A percentile compares a stretch with the other conserved stretches of the same genome.
phyloP scores from a whole-genome alignment of 2,888 invertebrate genomes.

The Lumbricus terrestris region DNA sequence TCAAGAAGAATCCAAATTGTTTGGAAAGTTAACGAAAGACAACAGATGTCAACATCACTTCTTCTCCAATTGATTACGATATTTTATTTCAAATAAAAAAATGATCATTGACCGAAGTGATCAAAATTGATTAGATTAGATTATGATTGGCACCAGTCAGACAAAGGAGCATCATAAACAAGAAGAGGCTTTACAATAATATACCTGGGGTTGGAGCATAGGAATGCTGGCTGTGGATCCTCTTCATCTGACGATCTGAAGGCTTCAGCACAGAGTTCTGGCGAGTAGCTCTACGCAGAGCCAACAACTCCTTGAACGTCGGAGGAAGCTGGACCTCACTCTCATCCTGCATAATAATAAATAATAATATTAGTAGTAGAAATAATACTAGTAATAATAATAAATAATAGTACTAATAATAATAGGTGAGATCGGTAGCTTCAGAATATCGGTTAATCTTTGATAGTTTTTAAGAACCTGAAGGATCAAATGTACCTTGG shows the following conservation, averaged over 20 bases:
- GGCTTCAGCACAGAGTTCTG: conserved; percentile 30
- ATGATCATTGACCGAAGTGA: not conserved
- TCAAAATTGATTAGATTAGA: not conserved
- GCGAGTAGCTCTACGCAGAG: conserved; percentile 42
- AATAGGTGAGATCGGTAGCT: too few species aligned
- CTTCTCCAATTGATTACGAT: too few species aligned
- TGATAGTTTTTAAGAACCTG: too few species aligned
- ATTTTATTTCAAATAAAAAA: too few species aligned
- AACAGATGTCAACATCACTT: too few species aligned
- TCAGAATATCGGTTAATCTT: too few species aligned
- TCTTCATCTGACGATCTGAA: not conserved
- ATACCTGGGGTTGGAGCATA: not conserved
- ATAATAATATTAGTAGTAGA: not conserved
- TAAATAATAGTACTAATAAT: too few species aligned
- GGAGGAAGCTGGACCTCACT: conserved; percentile 48
- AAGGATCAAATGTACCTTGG: too few species aligned
- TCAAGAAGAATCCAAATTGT: too few species aligned
- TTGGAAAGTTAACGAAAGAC: too few species aligned
- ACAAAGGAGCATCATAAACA: not conserved
- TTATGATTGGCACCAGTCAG: not conserved
- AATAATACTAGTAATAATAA: not conserved
- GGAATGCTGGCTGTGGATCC: not conserved
- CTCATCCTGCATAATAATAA: conserved; percentile 43
- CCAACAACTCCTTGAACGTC: conserved; percentile 39
- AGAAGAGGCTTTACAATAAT: not conserved